These are phyloP conservation scores for Oryzias javanicus DNA, from an alignment of 2,113 vertebrate genomes.

Conservation along the genomic window DNA sequence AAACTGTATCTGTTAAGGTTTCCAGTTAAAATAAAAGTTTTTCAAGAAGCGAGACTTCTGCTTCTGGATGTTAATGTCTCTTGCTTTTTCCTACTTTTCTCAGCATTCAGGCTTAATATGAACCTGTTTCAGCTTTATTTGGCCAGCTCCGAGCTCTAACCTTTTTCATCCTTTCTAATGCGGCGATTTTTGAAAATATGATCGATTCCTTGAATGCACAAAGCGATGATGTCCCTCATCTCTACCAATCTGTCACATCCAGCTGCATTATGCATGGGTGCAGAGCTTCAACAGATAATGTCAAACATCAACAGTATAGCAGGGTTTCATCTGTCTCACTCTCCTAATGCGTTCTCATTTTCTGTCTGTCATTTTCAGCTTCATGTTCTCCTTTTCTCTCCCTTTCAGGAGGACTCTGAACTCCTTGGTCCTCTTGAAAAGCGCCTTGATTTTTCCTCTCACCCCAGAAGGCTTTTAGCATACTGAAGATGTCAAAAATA, in stretches of 20 bases:
- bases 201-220: slow-evolving; percentile 33
- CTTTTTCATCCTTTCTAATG: too few species aligned
- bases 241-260: slow-evolving; percentile 37
- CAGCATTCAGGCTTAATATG: too few species aligned
- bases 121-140: too few species aligned
- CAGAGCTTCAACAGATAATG: slow-evolving; percentile 32
- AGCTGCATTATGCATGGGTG: slow-evolving; percentile 42
- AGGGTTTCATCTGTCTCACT: not conserved
- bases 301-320: slow-evolving; percentile 32
- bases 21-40: too few species aligned
- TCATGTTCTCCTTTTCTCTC: slow-evolving; percentile 10
- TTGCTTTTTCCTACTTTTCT: too few species aligned
- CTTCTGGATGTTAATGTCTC: too few species aligned
- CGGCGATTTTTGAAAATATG: too few species aligned
- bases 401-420: slow-evolving; percentile 7
- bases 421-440: not conserved
- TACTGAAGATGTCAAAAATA: slow-evolving; percentile 34
- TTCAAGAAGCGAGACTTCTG: too few species aligned
- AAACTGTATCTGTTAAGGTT: too few species aligned
- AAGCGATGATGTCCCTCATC: slow-evolving; percentile 33
- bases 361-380: not conserved
- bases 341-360: not conserved
- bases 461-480: slow-evolving; percentile 32
- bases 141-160: too few species aligned
- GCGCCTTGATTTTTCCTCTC: not conserved